Base-by-base conservation (phyloP, 1,140 invertebrate species). In the Pseudomyrmex concolor region DNA sequence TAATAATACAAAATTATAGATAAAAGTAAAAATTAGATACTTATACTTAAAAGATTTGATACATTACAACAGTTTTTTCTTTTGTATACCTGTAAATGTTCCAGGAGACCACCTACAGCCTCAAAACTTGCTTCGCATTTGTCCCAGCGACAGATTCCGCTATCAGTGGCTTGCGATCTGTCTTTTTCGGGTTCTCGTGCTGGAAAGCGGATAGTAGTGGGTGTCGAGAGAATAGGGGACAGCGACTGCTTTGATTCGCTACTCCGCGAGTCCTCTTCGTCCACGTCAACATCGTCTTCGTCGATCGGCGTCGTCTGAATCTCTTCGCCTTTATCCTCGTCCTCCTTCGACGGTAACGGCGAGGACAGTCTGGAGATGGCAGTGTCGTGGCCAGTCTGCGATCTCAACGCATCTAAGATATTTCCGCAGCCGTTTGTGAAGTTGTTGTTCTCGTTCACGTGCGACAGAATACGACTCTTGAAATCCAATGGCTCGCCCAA, bases 81-180 rank as follows among this genome's bases (percentile, higher is more conserved):
- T 13, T n/a, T 25, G 7, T 15, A 13, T 71, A 97, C 97, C 95
- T 98, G 97, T 91, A 99, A 96, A 94, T 99, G 98, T 94, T 98
- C 98, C 87, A 98, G 94, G 82, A 99, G 96, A 91, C 96, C 96
- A 19, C 96, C 95, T 91, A 96, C 96, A 77, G 97, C 96, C 66
- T 97, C 97, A 84, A 97, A 97, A 90, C 95, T 96, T 86, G 95
- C 95, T 85, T 96, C 96, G 94, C 98, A 99, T 87, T 97, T 97
- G 89, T 97, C 95, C 98, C 98, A 99, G 78, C 96, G 95, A 91
- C 98, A 98, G 55, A 96, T 92, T 9, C 95, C 95, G 80, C 94
- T 95, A 48, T 95, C 95, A 15, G 94, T 90, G 13, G 89, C 91
- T 12, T 91, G 92, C 1, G 93, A 88, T 76, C 89, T 92, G 62